phyloP scores from a whole-genome alignment of 2,113 vertebrate species.

The Myocastor coypus region DNA sequence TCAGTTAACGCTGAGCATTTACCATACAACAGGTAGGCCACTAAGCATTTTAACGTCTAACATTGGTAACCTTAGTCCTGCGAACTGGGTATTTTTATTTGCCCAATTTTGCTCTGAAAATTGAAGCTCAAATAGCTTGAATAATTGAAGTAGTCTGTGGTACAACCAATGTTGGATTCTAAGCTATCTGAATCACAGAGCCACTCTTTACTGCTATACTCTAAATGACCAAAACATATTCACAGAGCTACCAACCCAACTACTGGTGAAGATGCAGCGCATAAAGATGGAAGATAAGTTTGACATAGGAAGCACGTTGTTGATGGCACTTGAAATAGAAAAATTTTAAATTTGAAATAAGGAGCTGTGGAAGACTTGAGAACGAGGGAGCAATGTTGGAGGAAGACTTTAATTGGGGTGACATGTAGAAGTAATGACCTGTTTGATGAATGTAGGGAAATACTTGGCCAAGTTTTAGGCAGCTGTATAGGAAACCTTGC shows the following conservation, averaged over 20 bases:
- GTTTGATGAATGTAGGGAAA: not conserved
- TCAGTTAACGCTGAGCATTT: not conserved
- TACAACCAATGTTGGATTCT: not conserved
- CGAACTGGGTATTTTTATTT: not conserved
- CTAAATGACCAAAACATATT: not conserved
- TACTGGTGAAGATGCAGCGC: not conserved
- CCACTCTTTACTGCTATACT: not conserved
- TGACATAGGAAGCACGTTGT: not conserved
- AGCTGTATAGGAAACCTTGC: slow-evolving; percentile 13
- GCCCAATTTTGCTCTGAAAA: not conserved
- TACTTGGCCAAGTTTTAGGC: not conserved
- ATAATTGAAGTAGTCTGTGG: not conserved
- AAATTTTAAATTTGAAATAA: slow-evolving; percentile 37
- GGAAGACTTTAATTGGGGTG: not conserved
- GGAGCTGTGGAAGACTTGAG: not conserved
- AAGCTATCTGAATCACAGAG: not conserved
- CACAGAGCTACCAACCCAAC: not conserved
- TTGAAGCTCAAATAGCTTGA: not conserved
- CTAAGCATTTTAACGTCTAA: not conserved
- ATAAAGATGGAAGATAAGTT: not conserved
- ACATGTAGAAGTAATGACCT: not conserved
- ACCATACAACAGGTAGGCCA: not conserved
- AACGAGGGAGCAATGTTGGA: not conserved
- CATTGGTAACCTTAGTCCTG: not conserved
- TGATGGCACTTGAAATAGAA: slow-evolving; percentile 2